These are phyloP conservation scores for Aspiorhynchus laticeps DNA, from an alignment of 2,113 vertebrate genomes.

Conservation along the genomic window DNA sequence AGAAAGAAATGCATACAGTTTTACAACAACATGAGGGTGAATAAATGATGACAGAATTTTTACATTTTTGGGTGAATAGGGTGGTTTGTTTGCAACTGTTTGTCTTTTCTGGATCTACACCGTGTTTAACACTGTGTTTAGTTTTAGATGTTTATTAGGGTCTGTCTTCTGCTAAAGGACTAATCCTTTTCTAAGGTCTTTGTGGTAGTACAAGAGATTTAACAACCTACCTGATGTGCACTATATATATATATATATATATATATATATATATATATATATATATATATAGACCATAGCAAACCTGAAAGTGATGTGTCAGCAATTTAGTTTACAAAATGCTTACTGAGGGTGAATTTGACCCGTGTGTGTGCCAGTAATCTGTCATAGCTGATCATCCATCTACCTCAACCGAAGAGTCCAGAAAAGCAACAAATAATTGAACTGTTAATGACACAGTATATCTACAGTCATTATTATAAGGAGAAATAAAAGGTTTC, in stretches of 20 bases:
- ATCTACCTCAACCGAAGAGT: neutral
- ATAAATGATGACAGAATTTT: neutral
- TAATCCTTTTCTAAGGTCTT: neutral
- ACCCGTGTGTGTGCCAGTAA: neutral
- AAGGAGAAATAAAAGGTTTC: conserved; percentile 6
- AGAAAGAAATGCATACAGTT: neutral
- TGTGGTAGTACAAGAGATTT: neutral
- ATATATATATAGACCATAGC: conserved; percentile 1
- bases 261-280: neutral
- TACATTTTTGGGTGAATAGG: neutral
- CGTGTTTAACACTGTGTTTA: neutral
- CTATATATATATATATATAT: neutral
- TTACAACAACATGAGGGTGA: neutral
- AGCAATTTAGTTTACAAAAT: neutral
- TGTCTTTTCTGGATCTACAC: neutral
- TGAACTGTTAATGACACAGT: neutral
- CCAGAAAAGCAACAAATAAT: neutral
- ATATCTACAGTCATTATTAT: neutral
- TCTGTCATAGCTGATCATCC: neutral
- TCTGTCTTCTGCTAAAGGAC: neutral
- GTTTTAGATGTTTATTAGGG: conserved; percentile 16
- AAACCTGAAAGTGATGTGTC: conserved; percentile 8
- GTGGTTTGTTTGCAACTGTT: neutral
- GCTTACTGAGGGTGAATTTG: neutral
- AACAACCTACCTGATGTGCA: neutral